phyloP scores from a whole-genome alignment of 23 tunicate species.

The Oikopleura albicans region DNA sequence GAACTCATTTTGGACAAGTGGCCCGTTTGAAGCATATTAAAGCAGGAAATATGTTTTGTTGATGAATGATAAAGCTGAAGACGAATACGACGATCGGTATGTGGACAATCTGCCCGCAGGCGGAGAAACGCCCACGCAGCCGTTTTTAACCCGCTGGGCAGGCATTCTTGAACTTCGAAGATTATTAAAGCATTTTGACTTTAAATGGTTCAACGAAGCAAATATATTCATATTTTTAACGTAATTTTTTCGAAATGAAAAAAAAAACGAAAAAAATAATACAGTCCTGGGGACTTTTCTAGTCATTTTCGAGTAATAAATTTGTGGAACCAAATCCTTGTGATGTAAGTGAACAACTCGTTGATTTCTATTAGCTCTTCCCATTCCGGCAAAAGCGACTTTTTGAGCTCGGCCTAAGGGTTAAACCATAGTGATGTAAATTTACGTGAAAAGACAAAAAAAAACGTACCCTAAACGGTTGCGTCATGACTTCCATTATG shows the following conservation, averaged over 20 bases:
- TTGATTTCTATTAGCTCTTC: slow-evolving; percentile 6
- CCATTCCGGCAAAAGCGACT: background rate
- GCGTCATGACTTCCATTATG: background rate
- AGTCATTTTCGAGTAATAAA: too few species aligned
- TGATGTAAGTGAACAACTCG: background rate
- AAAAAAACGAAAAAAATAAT: too few species aligned
- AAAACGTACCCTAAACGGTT: background rate
- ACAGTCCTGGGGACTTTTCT: too few species aligned
- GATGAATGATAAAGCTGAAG: background rate
- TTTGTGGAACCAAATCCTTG: too few species aligned
- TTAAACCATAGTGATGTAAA: too few species aligned
- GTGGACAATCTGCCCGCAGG: background rate
- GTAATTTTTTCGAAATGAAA: too few species aligned
- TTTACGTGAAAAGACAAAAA: too few species aligned
- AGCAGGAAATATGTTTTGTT: background rate
- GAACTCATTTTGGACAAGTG: background rate
- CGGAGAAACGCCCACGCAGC: slow-evolving; percentile 3
- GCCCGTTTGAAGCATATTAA: background rate
- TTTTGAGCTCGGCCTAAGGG: background rate
- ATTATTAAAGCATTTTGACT: background rate
- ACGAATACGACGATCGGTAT: background rate
- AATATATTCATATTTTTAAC: too few species aligned
- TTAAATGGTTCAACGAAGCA: background rate
- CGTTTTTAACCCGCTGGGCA: background rate
- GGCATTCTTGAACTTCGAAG: slow-evolving; percentile 12